phyloP scores from a whole-genome alignment of 1,140 invertebrate species.

The Drosophila asahinai region DNA sequence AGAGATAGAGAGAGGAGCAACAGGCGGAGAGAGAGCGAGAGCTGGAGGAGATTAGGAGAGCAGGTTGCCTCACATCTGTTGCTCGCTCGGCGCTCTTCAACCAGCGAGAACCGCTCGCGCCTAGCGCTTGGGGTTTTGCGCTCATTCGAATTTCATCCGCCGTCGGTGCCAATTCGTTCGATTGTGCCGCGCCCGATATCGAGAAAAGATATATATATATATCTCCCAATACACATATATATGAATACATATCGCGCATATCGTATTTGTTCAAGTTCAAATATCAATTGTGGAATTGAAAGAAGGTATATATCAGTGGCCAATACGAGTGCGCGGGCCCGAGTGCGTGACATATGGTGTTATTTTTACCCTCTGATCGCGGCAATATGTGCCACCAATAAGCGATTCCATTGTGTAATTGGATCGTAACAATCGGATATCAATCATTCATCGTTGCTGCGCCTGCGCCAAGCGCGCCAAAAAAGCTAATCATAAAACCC shows the following conservation, averaged over 20 bases:
- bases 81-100: slow-evolving; percentile 18
- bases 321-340: slow-evolving; percentile 50
- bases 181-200: slow-evolving; percentile 73
- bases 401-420: slow-evolving; percentile 71
- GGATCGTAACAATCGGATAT: slow-evolving; percentile 7
- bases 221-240: slow-evolving; percentile 33
- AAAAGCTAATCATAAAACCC: neutral
- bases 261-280: slow-evolving; percentile 65
- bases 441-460: slow-evolving; percentile 30
- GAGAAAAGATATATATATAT: slow-evolving; percentile 54
- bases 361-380: slow-evolving; percentile 56
- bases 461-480: slow-evolving; percentile 54
- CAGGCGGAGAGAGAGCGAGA: slow-evolving; percentile 17
- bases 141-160: slow-evolving; percentile 73
- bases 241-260: slow-evolving; percentile 34
- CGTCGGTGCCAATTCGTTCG: slow-evolving; percentile 74
- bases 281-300: slow-evolving; percentile 69
- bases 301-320: slow-evolving; percentile 38
- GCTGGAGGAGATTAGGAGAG: slow-evolving; percentile 16
- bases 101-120: slow-evolving; percentile 13
- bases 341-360: slow-evolving; percentile 77
- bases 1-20: slow-evolving; percentile 6
- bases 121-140: slow-evolving; percentile 15
- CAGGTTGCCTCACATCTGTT: slow-evolving; percentile 34
- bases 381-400: slow-evolving; percentile 49